Conservation (phyloP, 1,140 invertebrate genomes). For the Apis laboriosa region DNA sequence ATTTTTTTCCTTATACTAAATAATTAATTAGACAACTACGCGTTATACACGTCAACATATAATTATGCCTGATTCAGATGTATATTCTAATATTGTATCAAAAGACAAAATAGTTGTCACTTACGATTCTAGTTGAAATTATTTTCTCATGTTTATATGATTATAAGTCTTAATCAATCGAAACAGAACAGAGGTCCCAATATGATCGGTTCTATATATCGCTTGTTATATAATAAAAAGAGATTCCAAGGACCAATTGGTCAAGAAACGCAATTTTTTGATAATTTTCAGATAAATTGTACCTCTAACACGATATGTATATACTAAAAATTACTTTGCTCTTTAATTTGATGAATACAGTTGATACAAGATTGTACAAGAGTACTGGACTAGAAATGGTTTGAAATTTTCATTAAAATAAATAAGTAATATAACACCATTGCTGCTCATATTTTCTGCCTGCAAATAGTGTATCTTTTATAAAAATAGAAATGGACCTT, state of each 20-base stretch:
- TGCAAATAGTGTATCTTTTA: slow-evolving; percentile 47
- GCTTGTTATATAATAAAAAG: slow-evolving; percentile 26
- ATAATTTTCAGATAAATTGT: slow-evolving; percentile 61
- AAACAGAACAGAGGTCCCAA: slow-evolving; percentile 47
- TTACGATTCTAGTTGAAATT: slow-evolving; percentile 45
- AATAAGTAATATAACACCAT: slow-evolving; percentile 10
- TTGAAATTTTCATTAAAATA: slow-evolving; percentile 42
- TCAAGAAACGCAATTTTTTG: slow-evolving; percentile 47
- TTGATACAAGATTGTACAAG: slow-evolving; percentile 52
- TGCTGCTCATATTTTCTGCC: slow-evolving; percentile 16
- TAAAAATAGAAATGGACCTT: slow-evolving; percentile 47
- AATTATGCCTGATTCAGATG: slow-evolving; percentile 47
- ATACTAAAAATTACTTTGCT: slow-evolving; percentile 74
- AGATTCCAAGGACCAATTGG: slow-evolving; percentile 27
- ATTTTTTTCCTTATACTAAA: slow-evolving; percentile 63
- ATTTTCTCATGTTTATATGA: slow-evolving; percentile 38
- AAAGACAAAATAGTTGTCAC: slow-evolving; percentile 61
- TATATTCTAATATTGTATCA: slow-evolving; percentile 64
- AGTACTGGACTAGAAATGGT: slow-evolving; percentile 52
- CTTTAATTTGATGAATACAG: slow-evolving; percentile 51
- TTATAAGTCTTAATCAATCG: slow-evolving; percentile 44
- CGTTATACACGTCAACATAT: slow-evolving; percentile 43
- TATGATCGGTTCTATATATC: slow-evolving; percentile 32
- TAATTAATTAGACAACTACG: slow-evolving; percentile 58
- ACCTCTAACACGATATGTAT: slow-evolving; percentile 76